Conservation (phyloP, 2,797 vertebrate species). For the Capromys pilorides region DNA sequence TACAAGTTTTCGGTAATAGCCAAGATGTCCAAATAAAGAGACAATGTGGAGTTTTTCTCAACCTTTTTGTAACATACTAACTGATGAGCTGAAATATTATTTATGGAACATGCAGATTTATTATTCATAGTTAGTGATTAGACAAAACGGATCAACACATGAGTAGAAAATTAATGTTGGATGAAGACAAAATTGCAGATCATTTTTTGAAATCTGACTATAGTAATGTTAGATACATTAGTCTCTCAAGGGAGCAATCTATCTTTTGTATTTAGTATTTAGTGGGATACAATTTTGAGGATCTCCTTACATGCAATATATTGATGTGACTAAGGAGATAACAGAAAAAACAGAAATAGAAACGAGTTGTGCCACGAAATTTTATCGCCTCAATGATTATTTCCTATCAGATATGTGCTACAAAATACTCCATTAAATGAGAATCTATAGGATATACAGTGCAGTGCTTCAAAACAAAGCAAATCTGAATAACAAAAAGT, state of each 20-base stretch:
- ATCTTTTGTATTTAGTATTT: neutral
- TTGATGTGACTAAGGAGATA: neutral
- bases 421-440: neutral
- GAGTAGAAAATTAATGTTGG: neutral
- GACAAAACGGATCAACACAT: neutral
- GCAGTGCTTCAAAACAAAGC: neutral
- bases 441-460: neutral
- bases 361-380: neutral
- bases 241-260: neutral
- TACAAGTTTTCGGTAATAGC: neutral
- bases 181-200: neutral
- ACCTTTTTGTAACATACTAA: neutral
- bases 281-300: neutral
- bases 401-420: neutral
- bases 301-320: neutral
- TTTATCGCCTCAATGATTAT: neutral
- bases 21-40: neutral
- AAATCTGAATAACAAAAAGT: neutral
- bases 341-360: neutral
- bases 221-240: neutral
- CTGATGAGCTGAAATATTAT: neutral
- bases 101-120: neutral
- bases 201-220: neutral
- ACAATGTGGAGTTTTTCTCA: neutral
- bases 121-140: neutral